Evolutionary conservation across 1,140 invertebrate species (phyloP).

Genomic region (Pristionchus pacificus): DNA sequence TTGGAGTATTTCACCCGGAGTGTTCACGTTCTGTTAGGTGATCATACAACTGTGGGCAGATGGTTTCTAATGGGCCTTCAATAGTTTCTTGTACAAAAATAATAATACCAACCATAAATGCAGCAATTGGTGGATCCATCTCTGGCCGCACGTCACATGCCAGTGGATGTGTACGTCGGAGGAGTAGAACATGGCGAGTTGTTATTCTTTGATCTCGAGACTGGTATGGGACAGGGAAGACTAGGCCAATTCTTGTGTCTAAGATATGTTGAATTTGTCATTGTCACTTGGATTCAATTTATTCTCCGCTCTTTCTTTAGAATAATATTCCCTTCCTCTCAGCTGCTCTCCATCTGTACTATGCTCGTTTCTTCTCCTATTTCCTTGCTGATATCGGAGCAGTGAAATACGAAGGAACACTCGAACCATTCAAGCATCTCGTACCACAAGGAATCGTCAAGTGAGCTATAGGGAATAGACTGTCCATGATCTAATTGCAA

Average conservation of each 20-base stretch:
- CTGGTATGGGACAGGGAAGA: no score
- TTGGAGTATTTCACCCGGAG: no score
- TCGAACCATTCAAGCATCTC: constrained; percentile 84
- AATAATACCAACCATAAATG: constrained; percentile 66
- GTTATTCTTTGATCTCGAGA: no score
- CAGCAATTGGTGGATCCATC: not conserved
- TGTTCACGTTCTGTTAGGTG: no score
- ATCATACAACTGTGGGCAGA: no score
- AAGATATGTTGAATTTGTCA: no score
- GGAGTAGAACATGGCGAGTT: constrained; percentile 46
- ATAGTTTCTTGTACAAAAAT: no score
- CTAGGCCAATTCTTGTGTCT: constrained; percentile 13
- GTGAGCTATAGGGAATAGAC: constrained; percentile 82
- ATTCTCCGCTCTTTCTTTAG: no score
- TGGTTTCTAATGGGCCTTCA: constrained; percentile 71
- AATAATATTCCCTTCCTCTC: no score
- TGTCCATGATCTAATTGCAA: constrained; percentile 71
- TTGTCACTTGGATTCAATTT: constrained; percentile 15
- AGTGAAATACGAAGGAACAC: constrained; percentile 48
- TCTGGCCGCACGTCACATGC: constrained; percentile 12
- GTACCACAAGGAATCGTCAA: constrained; percentile 90
- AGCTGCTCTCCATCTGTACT: constrained; percentile 91
- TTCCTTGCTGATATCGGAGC: constrained; percentile 79
- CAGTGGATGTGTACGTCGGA: constrained; percentile 55
- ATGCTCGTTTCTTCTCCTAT: constrained; percentile 87